Base-by-base conservation (phyloP, 2,888 invertebrate species). In the Lutraria lutraria region DNA sequence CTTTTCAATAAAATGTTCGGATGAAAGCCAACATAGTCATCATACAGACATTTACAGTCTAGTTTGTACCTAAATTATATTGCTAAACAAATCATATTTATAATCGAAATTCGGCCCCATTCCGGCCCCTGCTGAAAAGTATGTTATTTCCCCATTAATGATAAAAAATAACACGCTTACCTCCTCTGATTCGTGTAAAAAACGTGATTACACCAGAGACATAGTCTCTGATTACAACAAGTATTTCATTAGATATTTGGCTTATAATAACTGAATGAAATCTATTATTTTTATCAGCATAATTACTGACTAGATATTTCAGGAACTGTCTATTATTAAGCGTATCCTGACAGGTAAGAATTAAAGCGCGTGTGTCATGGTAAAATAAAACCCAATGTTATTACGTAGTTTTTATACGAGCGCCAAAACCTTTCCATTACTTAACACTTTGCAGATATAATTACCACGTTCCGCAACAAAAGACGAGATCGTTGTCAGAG, bases 291-390 rank as follows among this genome's bases (percentile, higher is more conserved):
- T 68, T 68, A 68, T 68, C 63, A 68, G 12, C 10, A 68, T 25
- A 68, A 68, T 68, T n/a, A 68, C 63, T 68, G 25, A 25, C n/a
- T 68, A 13, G 25, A 68, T 25, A 68, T 68, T 68, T 68, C 63
- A 12, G 13, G 63, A 68, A 4, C 25, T 68, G 63, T 68, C 63
- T 68, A 68, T 68, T 68, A 68, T 13, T n/a, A 25, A 25, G 25
- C 13, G 25, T 68, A 56, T 56, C 56, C 56, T 56, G 56, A 56
- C 56, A 56, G 56, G 56, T 56, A 10, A 43, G 43, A 43, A 68
- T 63, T 63, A 16, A 19, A 4, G 63, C n/a, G 63, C 21, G 43
- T 43, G 43, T 43, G 43, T 43, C 8, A 43, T 8, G 8, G 43
- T 4, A 43, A 4, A 43, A 2, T 43, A 43, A 4, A 43, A 43